These are phyloP conservation scores for Drosophila pegasa DNA, from an alignment of 2,888 invertebrate species.

Conservation along the genomic window DNA sequence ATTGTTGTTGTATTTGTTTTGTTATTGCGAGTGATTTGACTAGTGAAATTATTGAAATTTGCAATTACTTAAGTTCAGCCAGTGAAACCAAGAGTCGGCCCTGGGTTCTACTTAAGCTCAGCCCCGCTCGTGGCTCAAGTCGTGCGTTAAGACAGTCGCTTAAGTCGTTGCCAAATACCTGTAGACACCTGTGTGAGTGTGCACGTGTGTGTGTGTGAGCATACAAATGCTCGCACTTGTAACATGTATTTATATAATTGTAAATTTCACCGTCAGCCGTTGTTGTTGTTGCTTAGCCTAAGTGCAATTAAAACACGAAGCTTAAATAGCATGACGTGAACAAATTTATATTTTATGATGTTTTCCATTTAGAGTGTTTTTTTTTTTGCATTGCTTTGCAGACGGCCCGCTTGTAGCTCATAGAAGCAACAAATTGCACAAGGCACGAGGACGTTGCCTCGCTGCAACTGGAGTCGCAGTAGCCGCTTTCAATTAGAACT, in stretches of 20 bases:
- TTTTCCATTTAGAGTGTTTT: constrained; percentile 16
- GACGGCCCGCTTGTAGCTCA: constrained; percentile 5
- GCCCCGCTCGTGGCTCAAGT: constrained; percentile 9
- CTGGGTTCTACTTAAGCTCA: constrained; percentile 39
- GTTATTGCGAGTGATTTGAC: constrained; percentile 49
- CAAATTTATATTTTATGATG: constrained; percentile 9
- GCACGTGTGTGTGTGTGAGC: not conserved
- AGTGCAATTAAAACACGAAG: constrained; percentile 65
- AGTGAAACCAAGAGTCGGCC: constrained; percentile 22
- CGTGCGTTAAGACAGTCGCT: constrained; percentile 18
- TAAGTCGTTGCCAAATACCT: constrained; percentile 10
- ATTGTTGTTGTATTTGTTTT: constrained; percentile 48
- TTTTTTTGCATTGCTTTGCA: constrained; percentile 18
- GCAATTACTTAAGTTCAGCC: constrained; percentile 60
- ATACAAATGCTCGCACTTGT: constrained; percentile 29
- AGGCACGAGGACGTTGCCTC: constrained; percentile 12
- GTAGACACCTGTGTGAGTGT: constrained; percentile 5
- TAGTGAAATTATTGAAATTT: constrained; percentile 72
- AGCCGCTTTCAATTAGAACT: constrained; percentile 12
- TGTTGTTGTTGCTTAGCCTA: constrained; percentile 50
- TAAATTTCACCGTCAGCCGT: constrained; percentile 66
- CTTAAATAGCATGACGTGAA: constrained; percentile 66
- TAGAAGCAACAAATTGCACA: constrained; percentile 16
- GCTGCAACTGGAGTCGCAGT: constrained; percentile 2
- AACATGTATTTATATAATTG: constrained; percentile 68